A percentile compares a stretch with the other conserved stretches of the same genome.
Evolutionary conservation across 2,797 vertebrate species (phyloP).

Genomic region (Microchirus variegatus): DNA sequence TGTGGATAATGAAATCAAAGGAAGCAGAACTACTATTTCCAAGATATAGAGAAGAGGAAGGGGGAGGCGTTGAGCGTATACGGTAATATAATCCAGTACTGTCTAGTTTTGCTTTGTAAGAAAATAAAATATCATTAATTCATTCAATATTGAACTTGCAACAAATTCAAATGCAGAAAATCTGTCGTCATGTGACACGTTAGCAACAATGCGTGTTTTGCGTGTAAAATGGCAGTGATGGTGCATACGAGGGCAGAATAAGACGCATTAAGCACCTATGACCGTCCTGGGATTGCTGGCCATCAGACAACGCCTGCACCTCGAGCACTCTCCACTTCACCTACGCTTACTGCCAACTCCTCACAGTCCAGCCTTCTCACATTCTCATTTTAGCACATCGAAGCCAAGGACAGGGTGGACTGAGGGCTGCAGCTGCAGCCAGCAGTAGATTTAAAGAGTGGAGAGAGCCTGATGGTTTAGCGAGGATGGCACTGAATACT

Average conservation of each 20-base stretch:
- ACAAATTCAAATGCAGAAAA: too few species aligned
- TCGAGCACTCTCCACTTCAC: constrained; percentile 18
- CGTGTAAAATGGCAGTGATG: constrained; percentile 36
- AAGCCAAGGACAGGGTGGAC: constrained; percentile 21
- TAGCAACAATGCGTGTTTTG: constrained; percentile 42
- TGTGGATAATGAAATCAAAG: too few species aligned
- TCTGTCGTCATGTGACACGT: too few species aligned
- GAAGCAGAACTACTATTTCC: too few species aligned
- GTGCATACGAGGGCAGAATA: constrained; percentile 42
- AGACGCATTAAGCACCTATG: constrained; percentile 44
- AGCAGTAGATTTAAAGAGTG: constrained; percentile 38
- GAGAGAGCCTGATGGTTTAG: constrained; percentile 33
- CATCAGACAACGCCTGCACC: constrained; percentile 9
- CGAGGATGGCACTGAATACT: constrained; percentile 52
- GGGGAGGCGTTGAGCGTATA: too few species aligned
- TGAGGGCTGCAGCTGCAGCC: constrained; percentile 18
- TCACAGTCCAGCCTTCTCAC: constrained; percentile 9
- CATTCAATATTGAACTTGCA: too few species aligned
- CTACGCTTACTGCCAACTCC: constrained; percentile 20
- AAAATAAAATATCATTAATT: too few species aligned
- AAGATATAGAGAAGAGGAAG: too few species aligned
- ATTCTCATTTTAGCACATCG: constrained; percentile 19
- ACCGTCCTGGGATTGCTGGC: constrained; percentile 44
- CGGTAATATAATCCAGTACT: too few species aligned
- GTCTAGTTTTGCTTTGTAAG: too few species aligned